Evolutionary conservation across 1,140 invertebrate species (phyloP), one percentile per base, ranked within the genome.

Genomic region (Leguminivora glycinivorella): DNA sequence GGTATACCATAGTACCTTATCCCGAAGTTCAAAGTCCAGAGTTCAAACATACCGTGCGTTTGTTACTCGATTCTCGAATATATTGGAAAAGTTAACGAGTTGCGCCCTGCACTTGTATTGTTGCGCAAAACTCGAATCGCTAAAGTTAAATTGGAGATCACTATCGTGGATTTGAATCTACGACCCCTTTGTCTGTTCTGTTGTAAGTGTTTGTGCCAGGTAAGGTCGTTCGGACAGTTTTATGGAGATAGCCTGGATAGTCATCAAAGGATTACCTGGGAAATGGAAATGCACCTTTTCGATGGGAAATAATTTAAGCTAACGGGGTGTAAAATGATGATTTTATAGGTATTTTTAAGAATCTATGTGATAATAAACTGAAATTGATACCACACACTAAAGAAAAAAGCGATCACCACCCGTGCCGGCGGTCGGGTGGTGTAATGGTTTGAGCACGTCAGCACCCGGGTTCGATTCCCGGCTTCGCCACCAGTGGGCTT

Each of bases 71-170:
- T 31, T 29, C 58, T 63, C 25, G 58, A 63, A 63, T 63, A 29
- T 63, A 63, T 63, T 63, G 58, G 58, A 63, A 63, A 63, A 63
- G 58, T 63, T 63, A 63, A 63, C 58, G 26, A 63, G 14, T 63
- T 29, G 58, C 52, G 47, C 17, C 67, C 56, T 69, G 68, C 74
- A 74, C 71, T 73, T 74, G 75, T 75, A 70, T 76, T 72, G 71
- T 76, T 72, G 71, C 71, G 70, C 69, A 72, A 77, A 76, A 79
- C 25, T 63, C 58, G 25, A 63, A 80, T 76, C 71, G 72, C 68
- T 69, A 78, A 80, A 80, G 72, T 80, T 80, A 80, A 80, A 80
- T 80, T 80, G 76, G 74, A 75, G 76, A 78, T 80, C 78, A 73
- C 67, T 75, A 68, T 63, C 69, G 71, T 72, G 71, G 40, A 70